Evolutionary conservation across 35 echinoderm and acorn worm genomes (phyloP).

Genomic region (Stichopus chloronotus): DNA sequence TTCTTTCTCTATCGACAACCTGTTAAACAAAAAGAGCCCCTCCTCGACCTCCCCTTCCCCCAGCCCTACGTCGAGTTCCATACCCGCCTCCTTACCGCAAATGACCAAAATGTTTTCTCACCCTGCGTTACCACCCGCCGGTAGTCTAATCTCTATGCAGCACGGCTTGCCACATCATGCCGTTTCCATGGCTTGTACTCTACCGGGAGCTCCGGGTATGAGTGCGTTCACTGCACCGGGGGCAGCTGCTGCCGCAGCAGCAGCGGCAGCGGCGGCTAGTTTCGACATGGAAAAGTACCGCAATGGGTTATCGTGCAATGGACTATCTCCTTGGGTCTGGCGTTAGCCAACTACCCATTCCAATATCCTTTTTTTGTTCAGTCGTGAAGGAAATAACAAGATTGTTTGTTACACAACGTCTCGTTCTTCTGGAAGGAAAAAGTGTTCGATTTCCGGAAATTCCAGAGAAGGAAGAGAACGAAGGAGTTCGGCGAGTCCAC

Average conservation of each 20-base stretch:
- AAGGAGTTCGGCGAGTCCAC: background rate
- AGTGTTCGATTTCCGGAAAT: background rate
- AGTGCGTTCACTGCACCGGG: slow-evolving; percentile 66
- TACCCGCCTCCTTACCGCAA: slow-evolving; percentile 30
- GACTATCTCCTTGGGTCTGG: slow-evolving; percentile 59
- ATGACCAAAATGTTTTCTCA: slow-evolving; percentile 53
- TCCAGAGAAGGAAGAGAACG: background rate
- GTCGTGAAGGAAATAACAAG: background rate
- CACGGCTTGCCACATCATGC: slow-evolving; percentile 37
- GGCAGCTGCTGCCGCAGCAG: slow-evolving; percentile 72
- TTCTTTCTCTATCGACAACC: slow-evolving; percentile 84
- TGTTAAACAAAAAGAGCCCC: slow-evolving; percentile 67
- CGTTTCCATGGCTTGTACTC: slow-evolving; percentile 58
- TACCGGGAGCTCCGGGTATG: slow-evolving; percentile 59
- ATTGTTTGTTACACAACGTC: background rate
- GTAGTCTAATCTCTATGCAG: slow-evolving; percentile 65
- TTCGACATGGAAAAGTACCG: slow-evolving; percentile 85
- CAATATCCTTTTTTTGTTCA: background rate
- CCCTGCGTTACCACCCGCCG: slow-evolving; percentile 46
- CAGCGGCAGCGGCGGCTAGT: slow-evolving; percentile 73
- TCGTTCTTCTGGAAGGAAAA: background rate
- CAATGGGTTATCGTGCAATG: slow-evolving; percentile 28
- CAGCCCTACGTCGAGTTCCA: slow-evolving; percentile 46
- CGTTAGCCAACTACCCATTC: background rate
- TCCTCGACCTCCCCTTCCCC: slow-evolving; percentile 55